Percentiles rank a stretch among this genome's conserved stretches.
These are phyloP conservation scores for Perithous albicinctus DNA, from an alignment of 2,888 invertebrate species.

Conservation along the genomic window DNA sequence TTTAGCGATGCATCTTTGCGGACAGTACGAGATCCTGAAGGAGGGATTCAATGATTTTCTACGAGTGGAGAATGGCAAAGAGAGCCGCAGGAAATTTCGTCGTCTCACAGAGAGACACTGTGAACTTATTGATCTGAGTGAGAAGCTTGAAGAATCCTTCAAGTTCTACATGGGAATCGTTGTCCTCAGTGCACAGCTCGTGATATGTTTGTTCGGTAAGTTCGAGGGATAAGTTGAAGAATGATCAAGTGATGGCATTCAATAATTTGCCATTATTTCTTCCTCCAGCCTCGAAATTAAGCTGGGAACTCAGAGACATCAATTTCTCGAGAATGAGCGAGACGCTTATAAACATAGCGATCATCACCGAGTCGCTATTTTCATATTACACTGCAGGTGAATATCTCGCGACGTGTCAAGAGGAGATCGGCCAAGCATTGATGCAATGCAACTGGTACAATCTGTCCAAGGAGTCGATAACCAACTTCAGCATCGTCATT, in stretches of 20 bases:
- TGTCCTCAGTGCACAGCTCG: neutral
- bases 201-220: neutral
- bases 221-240: too few species aligned
- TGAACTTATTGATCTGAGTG: neutral
- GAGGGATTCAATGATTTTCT: neutral
- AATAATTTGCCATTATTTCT: too few species aligned
- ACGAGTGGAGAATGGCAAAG: neutral
- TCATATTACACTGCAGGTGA: neutral
- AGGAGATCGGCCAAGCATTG: neutral
- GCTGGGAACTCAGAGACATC: too few species aligned
- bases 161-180: neutral
- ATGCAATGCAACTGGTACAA: too few species aligned
- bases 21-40: neutral
- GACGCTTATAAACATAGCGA: too few species aligned
- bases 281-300: too few species aligned
- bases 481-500: conserved; percentile 2
- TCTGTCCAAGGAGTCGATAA: too few species aligned
- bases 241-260: too few species aligned
- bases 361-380: too few species aligned
- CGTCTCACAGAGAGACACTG: neutral
- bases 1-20: neutral
- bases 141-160: neutral
- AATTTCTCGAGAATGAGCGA: too few species aligned
- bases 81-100: neutral
- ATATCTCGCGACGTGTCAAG: neutral